Conservation (phyloP, 2,113 vertebrate genomes). For the Potamarius usumacintae region DNA sequence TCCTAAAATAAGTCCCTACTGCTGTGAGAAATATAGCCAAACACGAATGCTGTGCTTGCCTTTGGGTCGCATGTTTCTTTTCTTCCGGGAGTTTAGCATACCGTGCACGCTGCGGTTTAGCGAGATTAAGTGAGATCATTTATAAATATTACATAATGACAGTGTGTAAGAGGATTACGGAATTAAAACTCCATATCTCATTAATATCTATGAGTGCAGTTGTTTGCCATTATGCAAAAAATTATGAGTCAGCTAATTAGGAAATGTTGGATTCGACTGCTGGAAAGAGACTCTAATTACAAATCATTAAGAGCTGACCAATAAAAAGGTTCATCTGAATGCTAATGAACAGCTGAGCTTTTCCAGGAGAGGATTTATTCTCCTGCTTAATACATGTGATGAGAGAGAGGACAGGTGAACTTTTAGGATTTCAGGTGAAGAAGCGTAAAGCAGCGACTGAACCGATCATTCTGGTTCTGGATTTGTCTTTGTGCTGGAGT, state of each 20-base stretch:
- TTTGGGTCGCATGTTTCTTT: conserved; percentile 55
- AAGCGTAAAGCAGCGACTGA: too few species aligned
- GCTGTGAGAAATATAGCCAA: conserved; percentile 18
- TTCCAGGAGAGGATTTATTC: background rate
- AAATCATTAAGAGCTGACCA: conserved; percentile 39
- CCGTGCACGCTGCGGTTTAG: conserved; percentile 56
- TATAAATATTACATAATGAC: conserved; percentile 67
- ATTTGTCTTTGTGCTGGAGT: too few species aligned
- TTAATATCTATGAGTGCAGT: conserved; percentile 65
- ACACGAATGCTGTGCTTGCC: conserved; percentile 25
- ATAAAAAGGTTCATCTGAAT: conserved; percentile 16
- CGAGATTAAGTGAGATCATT: conserved; percentile 64
- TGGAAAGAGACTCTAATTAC: conserved; percentile 53
- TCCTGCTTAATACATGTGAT: conserved; percentile 13
- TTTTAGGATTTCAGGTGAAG: too few species aligned
- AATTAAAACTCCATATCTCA: conserved; percentile 64
- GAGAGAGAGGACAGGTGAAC: too few species aligned
- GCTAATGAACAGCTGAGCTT: conserved; percentile 7
- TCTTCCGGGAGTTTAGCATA: conserved; percentile 45
- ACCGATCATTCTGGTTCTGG: too few species aligned
- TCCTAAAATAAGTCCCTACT: conserved; percentile 67
- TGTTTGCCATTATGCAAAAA: conserved; percentile 58
- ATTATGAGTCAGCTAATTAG: conserved; percentile 65
- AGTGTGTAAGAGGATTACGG: conserved; percentile 60
- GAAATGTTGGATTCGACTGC: conserved; percentile 30